These are phyloP conservation scores for Myrmecobius fasciatus DNA, from an alignment of 2,113 vertebrate genomes.

Conservation along the genomic window DNA sequence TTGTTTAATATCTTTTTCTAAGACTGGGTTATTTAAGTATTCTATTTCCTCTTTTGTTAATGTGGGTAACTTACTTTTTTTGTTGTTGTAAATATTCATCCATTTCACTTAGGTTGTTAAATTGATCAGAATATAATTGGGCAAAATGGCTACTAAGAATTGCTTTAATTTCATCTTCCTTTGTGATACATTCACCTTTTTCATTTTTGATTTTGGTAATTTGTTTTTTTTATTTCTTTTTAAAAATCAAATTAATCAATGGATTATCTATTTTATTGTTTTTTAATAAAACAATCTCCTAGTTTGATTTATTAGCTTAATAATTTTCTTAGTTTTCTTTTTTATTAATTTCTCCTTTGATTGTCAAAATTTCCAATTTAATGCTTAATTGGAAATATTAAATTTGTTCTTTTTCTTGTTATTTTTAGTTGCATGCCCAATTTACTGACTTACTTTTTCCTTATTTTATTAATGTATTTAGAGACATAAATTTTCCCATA, in stretches of 20 bases:
- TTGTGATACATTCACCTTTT: background rate
- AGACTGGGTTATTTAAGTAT: too few species aligned
- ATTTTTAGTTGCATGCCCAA: background rate
- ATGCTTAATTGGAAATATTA: background rate
- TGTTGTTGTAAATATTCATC: too few species aligned
- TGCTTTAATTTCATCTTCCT: background rate
- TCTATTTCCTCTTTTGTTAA: too few species aligned
- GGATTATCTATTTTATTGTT: background rate
- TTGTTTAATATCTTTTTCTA: background rate
- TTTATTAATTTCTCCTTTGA: background rate
- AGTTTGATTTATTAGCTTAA: background rate
- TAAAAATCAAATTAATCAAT: background rate
- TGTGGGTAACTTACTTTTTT: too few species aligned
- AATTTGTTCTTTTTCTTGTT: background rate
- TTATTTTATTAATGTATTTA: background rate
- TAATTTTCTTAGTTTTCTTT: background rate
- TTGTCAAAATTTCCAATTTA: background rate
- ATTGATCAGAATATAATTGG: too few species aligned
- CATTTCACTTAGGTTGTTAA: too few species aligned
- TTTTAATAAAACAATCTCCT: background rate
- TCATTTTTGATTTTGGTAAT: background rate
- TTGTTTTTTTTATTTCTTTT: background rate
- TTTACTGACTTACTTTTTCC: background rate
- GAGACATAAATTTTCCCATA: background rate
- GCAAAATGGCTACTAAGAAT: too few species aligned